A percentile compares a stretch with the other conserved stretches of the same genome.
Evolutionary conservation across 2,797 vertebrate species (phyloP).

Genomic region (Gorsachius magnificus): DNA sequence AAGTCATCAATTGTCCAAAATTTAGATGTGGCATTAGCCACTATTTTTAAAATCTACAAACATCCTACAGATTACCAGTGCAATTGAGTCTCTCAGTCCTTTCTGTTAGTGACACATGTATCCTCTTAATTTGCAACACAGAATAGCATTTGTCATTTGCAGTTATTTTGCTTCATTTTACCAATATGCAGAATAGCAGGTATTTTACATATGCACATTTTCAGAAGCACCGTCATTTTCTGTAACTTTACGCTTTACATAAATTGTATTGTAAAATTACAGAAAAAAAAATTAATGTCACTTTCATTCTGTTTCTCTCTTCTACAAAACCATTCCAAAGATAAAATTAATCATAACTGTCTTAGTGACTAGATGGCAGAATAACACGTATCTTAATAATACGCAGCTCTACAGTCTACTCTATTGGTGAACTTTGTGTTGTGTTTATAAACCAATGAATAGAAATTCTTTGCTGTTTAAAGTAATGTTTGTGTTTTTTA

Average conservation of each 20-base stretch:
- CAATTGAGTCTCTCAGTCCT: neutral
- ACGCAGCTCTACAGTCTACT: neutral
- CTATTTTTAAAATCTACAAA: neutral
- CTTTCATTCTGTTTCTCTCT: neutral
- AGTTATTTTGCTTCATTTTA: neutral
- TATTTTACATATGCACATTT: neutral
- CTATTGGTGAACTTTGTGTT: neutral
- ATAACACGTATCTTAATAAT: neutral
- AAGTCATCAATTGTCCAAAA: neutral
- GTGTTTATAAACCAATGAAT: neutral
- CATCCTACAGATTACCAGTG: neutral
- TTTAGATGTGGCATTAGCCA: neutral
- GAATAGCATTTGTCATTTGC: neutral
- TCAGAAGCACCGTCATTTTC: neutral
- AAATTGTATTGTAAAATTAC: neutral
- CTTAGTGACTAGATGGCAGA: neutral
- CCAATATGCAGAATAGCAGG: neutral
- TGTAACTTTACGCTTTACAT: neutral
- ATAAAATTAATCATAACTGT: neutral
- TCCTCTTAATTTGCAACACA: neutral
- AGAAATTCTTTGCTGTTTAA: neutral
- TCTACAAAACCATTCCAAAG: neutral
- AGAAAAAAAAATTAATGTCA: neutral
- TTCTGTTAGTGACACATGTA: neutral
- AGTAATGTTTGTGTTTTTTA: neutral